Conservation (phyloP, 2,797 vertebrate species). For the Xenopus petersii region DNA sequence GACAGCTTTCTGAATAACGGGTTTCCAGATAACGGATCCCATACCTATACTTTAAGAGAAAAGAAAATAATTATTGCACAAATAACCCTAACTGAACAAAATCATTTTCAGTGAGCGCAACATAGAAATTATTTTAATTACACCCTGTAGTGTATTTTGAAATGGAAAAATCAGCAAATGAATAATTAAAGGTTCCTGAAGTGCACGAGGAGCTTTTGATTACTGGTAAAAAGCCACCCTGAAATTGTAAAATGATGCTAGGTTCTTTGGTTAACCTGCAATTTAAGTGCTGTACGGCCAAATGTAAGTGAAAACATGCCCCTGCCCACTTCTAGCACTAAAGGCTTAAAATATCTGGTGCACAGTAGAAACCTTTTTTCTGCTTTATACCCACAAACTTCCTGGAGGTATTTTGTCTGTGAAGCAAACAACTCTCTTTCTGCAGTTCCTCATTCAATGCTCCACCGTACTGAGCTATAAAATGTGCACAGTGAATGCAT, state of each 20-base stretch:
- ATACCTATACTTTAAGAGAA: too few relatives aligned
- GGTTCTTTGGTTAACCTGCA: conserved; percentile 58
- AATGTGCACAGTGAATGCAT: conserved; percentile 74
- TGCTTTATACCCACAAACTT: conserved; percentile 63
- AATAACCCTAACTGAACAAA: too few relatives aligned
- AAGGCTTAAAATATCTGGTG: conserved; percentile 62
- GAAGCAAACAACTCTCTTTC: conserved; percentile 61
- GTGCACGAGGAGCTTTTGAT: conserved; percentile 61
- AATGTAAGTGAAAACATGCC: conserved; percentile 63
- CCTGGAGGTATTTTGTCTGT: conserved; percentile 63
- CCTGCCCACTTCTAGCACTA: conserved; percentile 63
- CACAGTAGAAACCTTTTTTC: conserved; percentile 67
- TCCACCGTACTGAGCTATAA: conserved; percentile 63
- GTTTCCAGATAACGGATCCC: too few relatives aligned
- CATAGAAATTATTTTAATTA: too few relatives aligned
- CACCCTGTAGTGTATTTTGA: too few relatives aligned
- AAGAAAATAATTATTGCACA: too few relatives aligned
- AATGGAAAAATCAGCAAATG: conserved; percentile 43
- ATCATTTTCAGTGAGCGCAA: too few relatives aligned
- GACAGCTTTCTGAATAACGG: too few relatives aligned
- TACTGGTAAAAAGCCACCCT: conserved; percentile 64
- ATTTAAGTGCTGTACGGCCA: conserved; percentile 57
- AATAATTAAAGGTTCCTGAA: conserved; percentile 58
- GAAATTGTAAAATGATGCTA: conserved; percentile 61
- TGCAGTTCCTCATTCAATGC: conserved; percentile 62